These are phyloP conservation scores for Exaiptasia diaphana DNA, from an alignment of 64 coral and sea anemone species.

Conservation along the genomic window DNA sequence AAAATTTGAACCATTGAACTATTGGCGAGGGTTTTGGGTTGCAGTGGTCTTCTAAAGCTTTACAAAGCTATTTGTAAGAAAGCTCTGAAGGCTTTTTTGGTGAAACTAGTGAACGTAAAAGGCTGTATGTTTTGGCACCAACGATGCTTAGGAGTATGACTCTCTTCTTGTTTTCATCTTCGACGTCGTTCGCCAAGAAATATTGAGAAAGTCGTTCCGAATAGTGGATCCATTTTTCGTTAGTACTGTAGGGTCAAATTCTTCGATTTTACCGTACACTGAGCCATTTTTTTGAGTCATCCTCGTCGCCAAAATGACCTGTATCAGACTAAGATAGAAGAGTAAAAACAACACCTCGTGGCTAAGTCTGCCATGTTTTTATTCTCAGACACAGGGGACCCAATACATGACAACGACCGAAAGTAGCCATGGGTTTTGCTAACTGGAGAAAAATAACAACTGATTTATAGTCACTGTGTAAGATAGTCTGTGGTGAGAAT, in stretches of 20 bases:
- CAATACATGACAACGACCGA: too few species aligned
- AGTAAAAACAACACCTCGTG: too few species aligned
- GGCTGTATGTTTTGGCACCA: not conserved
- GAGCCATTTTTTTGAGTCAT: too few species aligned
- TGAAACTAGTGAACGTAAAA: not conserved
- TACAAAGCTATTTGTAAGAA: not conserved
- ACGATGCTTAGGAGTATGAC: conserved; percentile 28
- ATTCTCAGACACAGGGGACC: too few species aligned
- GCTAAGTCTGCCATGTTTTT: too few species aligned
- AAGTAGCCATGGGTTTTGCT: too few species aligned
- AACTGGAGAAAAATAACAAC: too few species aligned
- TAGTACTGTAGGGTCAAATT: not conserved
- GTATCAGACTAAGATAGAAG: too few species aligned
- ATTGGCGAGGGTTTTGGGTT: not conserved
- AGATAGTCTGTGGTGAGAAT: too few species aligned
- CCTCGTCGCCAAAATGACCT: too few species aligned
- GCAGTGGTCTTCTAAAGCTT: conserved; percentile 1
- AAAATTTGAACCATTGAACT: conserved; percentile 16
- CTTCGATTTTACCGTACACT: conserved; percentile 32
- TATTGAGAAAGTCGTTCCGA: conserved; percentile 48
- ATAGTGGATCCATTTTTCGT: conserved; percentile 42
- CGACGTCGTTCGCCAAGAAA: conserved; percentile 42
- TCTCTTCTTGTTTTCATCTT: conserved; percentile 1
- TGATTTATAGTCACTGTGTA: too few species aligned
- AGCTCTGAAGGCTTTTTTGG: not conserved